These are phyloP conservation scores for Psittacus erithacus DNA, from an alignment of 2,113 vertebrate species.

Conservation along the genomic window DNA sequence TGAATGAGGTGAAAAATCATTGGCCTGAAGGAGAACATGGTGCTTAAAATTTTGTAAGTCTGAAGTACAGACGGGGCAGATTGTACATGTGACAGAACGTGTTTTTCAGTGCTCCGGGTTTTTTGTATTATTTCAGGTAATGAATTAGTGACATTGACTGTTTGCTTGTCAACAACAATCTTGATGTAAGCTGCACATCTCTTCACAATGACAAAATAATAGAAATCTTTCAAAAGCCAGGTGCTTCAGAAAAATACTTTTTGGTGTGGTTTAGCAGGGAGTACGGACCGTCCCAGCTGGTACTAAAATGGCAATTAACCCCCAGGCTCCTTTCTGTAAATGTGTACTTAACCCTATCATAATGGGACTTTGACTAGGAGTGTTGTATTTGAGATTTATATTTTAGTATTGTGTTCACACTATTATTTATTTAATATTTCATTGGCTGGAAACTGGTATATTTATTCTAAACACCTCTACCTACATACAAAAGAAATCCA, in stretches of 20 bases:
- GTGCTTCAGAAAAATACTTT: neutral
- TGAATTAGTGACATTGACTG: neutral
- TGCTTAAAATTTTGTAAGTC: neutral
- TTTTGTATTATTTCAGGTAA: neutral
- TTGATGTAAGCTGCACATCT: neutral
- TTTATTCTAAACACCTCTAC: neutral
- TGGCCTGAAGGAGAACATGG: neutral
- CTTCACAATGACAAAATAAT: neutral
- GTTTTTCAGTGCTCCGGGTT: neutral
- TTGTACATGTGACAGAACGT: neutral
- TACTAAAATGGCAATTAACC: neutral
- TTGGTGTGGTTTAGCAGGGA: neutral
- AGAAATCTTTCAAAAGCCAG: neutral
- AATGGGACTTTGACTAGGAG: neutral
- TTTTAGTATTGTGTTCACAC: neutral
- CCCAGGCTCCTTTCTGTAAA: neutral
- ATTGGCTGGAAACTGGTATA: neutral
- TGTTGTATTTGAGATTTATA: neutral
- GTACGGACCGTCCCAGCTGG: neutral
- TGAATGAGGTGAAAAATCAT: neutral
- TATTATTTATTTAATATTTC: neutral
- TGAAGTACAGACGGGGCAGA: neutral
- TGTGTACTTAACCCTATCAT: neutral
- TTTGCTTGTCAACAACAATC: neutral
- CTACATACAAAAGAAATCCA: neutral